Evolutionary conservation across 1,140 invertebrate genomes (phyloP).

Genomic region (Drosophila arizonae): DNA sequence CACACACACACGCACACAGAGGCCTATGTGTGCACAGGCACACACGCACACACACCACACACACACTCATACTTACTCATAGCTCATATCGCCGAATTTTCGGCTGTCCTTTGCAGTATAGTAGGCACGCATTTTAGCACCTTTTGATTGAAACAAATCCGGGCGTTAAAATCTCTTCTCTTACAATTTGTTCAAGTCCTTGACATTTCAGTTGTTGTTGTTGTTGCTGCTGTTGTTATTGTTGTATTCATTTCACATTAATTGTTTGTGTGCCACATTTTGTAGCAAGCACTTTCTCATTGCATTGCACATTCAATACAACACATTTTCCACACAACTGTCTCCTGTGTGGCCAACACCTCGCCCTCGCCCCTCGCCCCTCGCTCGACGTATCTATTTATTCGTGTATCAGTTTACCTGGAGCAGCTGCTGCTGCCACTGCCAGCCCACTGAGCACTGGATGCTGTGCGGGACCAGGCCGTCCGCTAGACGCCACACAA

Average conservation of each 20-base stretch:
- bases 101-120: slow-evolving; percentile 71
- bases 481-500: slow-evolving; percentile 26
- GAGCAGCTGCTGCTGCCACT: slow-evolving; percentile 43
- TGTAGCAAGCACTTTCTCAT: slow-evolving; percentile 23
- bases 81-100: slow-evolving; percentile 77
- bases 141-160: slow-evolving; percentile 33
- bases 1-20: slow-evolving; percentile 11
- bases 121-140: slow-evolving; percentile 71
- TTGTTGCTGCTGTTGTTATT: slow-evolving; percentile 5
- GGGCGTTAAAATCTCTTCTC: slow-evolving; percentile 28
- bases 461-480: slow-evolving; percentile 52
- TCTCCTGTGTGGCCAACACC: slow-evolving; percentile 7
- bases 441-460: slow-evolving; percentile 57
- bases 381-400: not conserved
- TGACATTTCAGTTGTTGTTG: slow-evolving; percentile 55
- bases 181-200: slow-evolving; percentile 44
- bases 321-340: slow-evolving; percentile 64
- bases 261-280: slow-evolving; percentile 67
- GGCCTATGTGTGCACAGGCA: not conserved
- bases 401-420: slow-evolving; percentile 10
- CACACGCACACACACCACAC: not conserved
- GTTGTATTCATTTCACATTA: slow-evolving; percentile 33
- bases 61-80: slow-evolving; percentile 62
- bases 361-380: not conserved
- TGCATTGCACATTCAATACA: slow-evolving; percentile 55